phyloP scores from a whole-genome alignment of 2,797 vertebrate species.

The Peromyscus nudipes region DNA sequence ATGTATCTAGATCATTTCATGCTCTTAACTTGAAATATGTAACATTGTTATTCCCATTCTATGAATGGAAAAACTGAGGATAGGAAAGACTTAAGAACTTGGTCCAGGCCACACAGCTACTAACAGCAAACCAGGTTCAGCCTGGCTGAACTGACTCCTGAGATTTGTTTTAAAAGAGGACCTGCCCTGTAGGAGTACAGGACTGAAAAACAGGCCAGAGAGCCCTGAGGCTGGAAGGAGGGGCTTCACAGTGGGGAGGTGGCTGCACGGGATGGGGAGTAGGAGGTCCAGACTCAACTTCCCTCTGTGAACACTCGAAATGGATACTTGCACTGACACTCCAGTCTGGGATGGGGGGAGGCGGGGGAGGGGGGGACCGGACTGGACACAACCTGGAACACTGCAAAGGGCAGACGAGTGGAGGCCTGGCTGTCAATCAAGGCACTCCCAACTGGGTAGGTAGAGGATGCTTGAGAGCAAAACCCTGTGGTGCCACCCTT shows the following conservation, averaged over 20 bases:
- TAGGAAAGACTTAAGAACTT: background rate
- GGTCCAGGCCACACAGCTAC: background rate
- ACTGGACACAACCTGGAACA: background rate
- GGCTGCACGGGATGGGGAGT: background rate
- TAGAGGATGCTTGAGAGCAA: background rate
- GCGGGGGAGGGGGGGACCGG: no score
- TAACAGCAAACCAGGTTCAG: background rate
- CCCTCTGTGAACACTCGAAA: rapidly evolving
- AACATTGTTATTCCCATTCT: background rate
- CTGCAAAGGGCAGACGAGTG: rapidly evolving
- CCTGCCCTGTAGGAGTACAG: background rate
- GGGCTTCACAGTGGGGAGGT: background rate
- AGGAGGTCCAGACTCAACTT: background rate
- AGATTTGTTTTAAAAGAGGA: background rate
- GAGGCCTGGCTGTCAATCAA: background rate
- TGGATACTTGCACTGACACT: rapidly evolving
- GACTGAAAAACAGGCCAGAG: background rate
- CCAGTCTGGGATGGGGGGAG: background rate
- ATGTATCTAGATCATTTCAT: background rate
- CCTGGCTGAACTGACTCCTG: background rate
- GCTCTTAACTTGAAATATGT: background rate
- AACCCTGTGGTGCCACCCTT: background rate
- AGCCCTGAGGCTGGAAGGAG: background rate
- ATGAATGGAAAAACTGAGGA: background rate
- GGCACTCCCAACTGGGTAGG: background rate